Evolutionary conservation across 2,888 invertebrate genomes (phyloP).

Genomic region (Andrena flavipes): DNA sequence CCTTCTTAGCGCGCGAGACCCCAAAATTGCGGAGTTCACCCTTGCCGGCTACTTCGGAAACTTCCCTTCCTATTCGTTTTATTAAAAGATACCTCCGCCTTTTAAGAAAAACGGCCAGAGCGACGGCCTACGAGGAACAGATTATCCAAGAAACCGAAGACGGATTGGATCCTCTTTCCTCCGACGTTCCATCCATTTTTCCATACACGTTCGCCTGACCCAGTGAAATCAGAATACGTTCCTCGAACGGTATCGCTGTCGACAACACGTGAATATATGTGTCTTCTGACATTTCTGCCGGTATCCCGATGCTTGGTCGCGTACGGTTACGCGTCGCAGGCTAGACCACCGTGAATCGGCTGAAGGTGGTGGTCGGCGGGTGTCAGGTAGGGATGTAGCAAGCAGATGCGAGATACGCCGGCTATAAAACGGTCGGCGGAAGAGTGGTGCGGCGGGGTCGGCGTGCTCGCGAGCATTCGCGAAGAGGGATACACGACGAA

Average conservation of each 20-base stretch:
- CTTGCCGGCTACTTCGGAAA: background rate
- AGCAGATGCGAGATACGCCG: conserved; percentile 11
- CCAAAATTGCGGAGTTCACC: conserved; percentile 24
- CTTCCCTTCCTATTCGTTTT: background rate
- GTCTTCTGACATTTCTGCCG: conserved; percentile 24
- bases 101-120: no score
- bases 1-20: background rate
- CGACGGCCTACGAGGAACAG: background rate
- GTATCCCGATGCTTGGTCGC: background rate
- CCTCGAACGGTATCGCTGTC: background rate
- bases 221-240: background rate
- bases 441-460: background rate
- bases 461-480: conserved; percentile 31
- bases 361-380: background rate
- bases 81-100: background rate
- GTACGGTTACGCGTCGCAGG: background rate
- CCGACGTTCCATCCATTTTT: background rate
- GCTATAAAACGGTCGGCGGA: conserved; percentile 10
- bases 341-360: background rate
- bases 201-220: background rate
- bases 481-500: conserved; percentile 40
- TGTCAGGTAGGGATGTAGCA: conserved; percentile 23
- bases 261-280: conserved; percentile 20
- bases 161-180: background rate
- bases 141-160: background rate